Conservation (phyloP, 2,888 invertebrate species). For the Uloborus plumipes region DNA sequence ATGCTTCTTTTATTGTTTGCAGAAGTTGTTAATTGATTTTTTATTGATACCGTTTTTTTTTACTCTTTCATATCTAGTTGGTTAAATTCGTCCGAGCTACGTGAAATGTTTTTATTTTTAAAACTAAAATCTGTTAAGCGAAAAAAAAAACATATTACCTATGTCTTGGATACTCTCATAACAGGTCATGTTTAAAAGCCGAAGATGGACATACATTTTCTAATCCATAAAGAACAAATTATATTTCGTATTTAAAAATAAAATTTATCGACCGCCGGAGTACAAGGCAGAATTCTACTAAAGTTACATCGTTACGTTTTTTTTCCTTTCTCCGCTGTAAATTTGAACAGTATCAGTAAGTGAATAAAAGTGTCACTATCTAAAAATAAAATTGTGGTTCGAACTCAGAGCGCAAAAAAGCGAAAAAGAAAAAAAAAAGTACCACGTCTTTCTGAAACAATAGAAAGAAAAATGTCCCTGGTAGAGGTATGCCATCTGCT, state of each 20-base stretch:
- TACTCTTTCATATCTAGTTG: no score
- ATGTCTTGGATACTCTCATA: no score
- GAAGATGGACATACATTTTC: no score
- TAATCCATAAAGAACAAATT: not conserved
- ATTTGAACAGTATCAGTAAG: constrained; percentile 1
- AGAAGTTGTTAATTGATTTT: no score
- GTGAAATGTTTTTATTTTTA: no score
- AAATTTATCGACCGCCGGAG: not conserved
- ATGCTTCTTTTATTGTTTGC: no score
- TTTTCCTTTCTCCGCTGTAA: not conserved
- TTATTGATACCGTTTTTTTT: no score
- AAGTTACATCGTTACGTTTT: not conserved
- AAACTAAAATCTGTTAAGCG: no score
- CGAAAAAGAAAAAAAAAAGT: not conserved
- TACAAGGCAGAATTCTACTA: not conserved
- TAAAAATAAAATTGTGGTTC: constrained; percentile 9
- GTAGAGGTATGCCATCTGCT: constrained; percentile 35
- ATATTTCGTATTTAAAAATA: not conserved
- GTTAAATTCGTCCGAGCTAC: no score
- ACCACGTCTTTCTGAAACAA: constrained; percentile 18
- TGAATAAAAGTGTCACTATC: constrained; percentile 17
- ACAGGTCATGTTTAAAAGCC: no score
- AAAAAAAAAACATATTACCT: no score
- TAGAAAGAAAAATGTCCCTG: constrained; percentile 38
- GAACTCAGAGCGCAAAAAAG: not conserved